Percentiles rank a stretch among this genome's conserved stretches.
Conservation (phyloP, 2,888 invertebrate species). For the Phyllotreta striolata region DNA sequence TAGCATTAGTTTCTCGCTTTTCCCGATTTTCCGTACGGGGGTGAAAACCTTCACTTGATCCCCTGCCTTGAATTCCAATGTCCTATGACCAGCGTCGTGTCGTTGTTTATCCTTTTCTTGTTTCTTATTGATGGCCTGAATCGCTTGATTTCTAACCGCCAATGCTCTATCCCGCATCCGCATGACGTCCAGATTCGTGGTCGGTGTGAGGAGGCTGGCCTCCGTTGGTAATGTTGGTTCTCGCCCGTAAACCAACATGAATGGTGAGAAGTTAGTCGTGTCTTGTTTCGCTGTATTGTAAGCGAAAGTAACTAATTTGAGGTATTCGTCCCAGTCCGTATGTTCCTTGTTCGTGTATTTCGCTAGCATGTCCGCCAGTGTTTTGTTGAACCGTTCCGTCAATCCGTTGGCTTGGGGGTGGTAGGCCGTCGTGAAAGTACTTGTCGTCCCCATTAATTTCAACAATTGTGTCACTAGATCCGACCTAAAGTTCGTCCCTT, state of each 20-base stretch:
- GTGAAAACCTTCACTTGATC: conserved; percentile 2
- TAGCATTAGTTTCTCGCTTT: neutral
- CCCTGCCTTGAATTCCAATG: no score
- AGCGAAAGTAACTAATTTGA: conserved; percentile 23
- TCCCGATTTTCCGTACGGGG: conserved; percentile 2
- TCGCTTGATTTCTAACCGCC: conserved; percentile 18
- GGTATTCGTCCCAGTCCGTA: conserved; percentile 31
- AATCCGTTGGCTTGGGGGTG: conserved; percentile 38
- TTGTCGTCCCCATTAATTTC: no score
- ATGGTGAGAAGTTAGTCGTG: conserved; percentile 23
- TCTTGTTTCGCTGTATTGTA: conserved; percentile 30
- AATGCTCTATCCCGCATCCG: conserved; percentile 16
- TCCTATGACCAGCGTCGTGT: no score
- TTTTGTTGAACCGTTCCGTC: conserved; percentile 44
- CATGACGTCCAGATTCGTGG: neutral
- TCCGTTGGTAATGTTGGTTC: conserved; percentile 29
- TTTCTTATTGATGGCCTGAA: conserved; percentile 14
- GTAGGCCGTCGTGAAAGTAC: conserved; percentile 31
- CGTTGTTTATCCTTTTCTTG: no score
- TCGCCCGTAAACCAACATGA: conserved; percentile 12
- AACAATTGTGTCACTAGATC: neutral
- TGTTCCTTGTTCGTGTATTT: conserved; percentile 37
- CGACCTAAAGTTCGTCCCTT: neutral
- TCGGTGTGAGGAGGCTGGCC: neutral
- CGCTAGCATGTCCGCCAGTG: conserved; percentile 38